These are phyloP conservation scores for Syngnathus rostellatus DNA, from an alignment of 2,797 vertebrate species.

Conservation along the genomic window DNA sequence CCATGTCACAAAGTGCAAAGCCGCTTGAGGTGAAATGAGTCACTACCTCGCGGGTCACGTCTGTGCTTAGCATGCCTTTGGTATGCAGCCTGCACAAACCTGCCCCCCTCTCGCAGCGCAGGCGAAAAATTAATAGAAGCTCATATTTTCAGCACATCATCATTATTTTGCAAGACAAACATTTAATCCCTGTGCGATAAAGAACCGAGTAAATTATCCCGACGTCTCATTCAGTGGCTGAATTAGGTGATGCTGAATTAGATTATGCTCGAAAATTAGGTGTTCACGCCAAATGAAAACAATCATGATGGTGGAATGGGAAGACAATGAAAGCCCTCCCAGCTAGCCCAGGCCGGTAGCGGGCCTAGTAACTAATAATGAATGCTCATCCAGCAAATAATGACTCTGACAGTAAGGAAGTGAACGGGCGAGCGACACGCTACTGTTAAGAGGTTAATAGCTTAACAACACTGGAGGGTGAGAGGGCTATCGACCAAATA, in stretches of 20 bases:
- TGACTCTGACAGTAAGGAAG: slow-evolving; percentile 29
- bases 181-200: slow-evolving; percentile 49
- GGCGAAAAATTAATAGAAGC: slow-evolving; percentile 40
- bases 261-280: slow-evolving; percentile 64
- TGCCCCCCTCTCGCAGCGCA: slow-evolving; percentile 20
- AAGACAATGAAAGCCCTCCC: slow-evolving; percentile 53
- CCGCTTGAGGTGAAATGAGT: slow-evolving; percentile 54
- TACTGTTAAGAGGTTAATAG: slow-evolving; percentile 39
- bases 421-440: slow-evolving; percentile 6
- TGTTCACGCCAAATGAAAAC: slow-evolving; percentile 62
- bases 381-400: slow-evolving; percentile 47
- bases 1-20: slow-evolving; percentile 50
- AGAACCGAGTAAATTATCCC: slow-evolving; percentile 46
- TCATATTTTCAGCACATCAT: slow-evolving; percentile 47
- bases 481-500: slow-evolving; percentile 43
- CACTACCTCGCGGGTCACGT: slow-evolving; percentile 46
- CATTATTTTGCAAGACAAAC: slow-evolving; percentile 60
- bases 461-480: slow-evolving; percentile 19
- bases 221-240: slow-evolving; percentile 50
- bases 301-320: slow-evolving; percentile 60
- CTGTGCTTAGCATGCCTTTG: slow-evolving; percentile 23
- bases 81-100: slow-evolving; percentile 50
- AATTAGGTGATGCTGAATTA: slow-evolving; percentile 69
- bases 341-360: slow-evolving; percentile 47
- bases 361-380: slow-evolving; percentile 40